Conservation (phyloP, 2,113 vertebrate species). For the Oryzias javanicus region DNA sequence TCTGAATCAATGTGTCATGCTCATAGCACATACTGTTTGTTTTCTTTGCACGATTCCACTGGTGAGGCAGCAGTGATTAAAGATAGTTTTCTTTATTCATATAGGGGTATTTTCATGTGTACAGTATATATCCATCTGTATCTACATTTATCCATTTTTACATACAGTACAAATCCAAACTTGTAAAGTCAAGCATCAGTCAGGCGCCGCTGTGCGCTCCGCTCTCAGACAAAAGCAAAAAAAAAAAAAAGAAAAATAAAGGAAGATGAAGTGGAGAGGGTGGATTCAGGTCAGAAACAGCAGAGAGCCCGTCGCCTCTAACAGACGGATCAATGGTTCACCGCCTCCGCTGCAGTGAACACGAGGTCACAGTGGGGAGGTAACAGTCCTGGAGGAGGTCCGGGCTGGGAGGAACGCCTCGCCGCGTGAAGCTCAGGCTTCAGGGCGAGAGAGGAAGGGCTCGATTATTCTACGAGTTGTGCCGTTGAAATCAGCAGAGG, state of each 20-base stretch:
- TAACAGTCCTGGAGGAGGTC: conserved; percentile 51
- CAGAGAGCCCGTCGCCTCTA: conserved; percentile 14
- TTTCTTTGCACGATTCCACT: neutral
- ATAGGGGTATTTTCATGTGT: conserved; percentile 57
- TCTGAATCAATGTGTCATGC: too few relatives aligned
- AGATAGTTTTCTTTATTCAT: conserved; percentile 41
- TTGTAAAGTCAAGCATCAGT: conserved; percentile 31
- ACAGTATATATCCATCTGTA: conserved; percentile 68
- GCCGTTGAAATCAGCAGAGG: conserved; percentile 48
- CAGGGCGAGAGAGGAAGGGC: conserved; percentile 18
- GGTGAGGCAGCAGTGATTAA: conserved; percentile 33
- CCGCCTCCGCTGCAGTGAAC: conserved; percentile 46
- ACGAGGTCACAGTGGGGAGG: conserved; percentile 63
- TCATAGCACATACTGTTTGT: too few relatives aligned
- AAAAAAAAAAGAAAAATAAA: conserved; percentile 17
- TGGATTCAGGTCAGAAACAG: conserved; percentile 23
- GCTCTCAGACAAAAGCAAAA: conserved; percentile 30
- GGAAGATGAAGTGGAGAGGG: conserved; percentile 20
- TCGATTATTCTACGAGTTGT: conserved; percentile 45
- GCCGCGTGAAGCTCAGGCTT: conserved; percentile 13
- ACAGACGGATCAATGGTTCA: conserved; percentile 26
- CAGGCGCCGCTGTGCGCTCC: conserved; percentile 33
- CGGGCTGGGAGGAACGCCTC: conserved; percentile 23
- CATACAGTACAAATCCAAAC: conserved; percentile 55
- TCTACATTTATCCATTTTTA: conserved; percentile 72